These are phyloP conservation scores for Esox niger DNA, from an alignment of 2,113 vertebrate genomes.

Conservation along the genomic window DNA sequence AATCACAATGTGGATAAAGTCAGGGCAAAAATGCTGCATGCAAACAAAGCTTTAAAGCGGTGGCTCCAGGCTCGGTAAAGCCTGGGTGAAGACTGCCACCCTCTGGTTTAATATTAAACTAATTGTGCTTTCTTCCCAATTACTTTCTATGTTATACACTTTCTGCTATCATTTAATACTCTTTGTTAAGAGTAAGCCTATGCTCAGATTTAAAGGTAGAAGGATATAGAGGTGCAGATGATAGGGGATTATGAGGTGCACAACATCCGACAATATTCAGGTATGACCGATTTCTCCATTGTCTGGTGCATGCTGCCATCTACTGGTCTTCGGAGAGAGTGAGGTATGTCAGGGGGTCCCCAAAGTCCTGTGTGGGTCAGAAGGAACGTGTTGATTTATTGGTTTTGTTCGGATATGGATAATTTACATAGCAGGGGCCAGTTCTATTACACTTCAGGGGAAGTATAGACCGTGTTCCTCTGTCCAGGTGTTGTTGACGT, in stretches of 20 bases:
- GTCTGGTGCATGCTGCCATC: slow-evolving; percentile 60
- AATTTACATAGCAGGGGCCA: too few species aligned
- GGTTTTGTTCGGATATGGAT: not conserved
- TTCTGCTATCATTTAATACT: not conserved
- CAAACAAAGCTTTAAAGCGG: too few species aligned
- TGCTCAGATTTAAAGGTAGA: not conserved
- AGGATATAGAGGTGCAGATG: not conserved
- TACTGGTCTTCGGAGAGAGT: slow-evolving; percentile 36
- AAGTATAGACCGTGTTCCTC: too few species aligned
- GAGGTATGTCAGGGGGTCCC: not conserved
- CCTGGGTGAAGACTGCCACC: slow-evolving; percentile 66
- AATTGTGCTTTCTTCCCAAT: too few species aligned
- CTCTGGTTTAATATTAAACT: slow-evolving; percentile 43
- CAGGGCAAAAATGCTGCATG: too few species aligned
- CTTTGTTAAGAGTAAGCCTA: not conserved
- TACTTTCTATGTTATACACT: too few species aligned
- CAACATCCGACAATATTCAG: not conserved
- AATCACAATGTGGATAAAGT: too few species aligned
- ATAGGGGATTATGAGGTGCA: not conserved
- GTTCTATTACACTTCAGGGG: too few species aligned
- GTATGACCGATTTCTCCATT: not conserved
- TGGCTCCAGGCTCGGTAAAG: slow-evolving; percentile 5
- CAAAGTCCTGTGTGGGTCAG: not conserved
- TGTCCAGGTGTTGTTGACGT: too few species aligned
- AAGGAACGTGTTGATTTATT: not conserved